Evolutionary conservation across 2,888 invertebrate species (phyloP).

Genomic region (Mycalesis mineus): DNA sequence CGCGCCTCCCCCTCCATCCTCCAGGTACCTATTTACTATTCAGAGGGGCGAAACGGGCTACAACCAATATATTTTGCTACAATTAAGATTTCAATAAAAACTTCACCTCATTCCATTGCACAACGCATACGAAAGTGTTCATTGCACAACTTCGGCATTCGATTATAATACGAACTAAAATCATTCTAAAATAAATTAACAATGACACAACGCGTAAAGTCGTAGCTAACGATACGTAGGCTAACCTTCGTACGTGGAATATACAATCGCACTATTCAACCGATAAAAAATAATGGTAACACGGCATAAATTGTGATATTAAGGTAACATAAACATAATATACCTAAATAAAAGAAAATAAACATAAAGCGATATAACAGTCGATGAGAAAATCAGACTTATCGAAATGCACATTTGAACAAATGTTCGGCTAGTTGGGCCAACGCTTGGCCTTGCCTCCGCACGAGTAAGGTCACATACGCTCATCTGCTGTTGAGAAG

Average conservation of each 20-base stretch:
- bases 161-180: constrained; percentile 30
- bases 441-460: constrained; percentile 47
- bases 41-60: constrained; percentile 68
- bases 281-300: constrained; percentile 52
- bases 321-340: constrained; percentile 51
- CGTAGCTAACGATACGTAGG: constrained; percentile 38
- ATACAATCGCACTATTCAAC: constrained; percentile 24
- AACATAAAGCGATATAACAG: constrained; percentile 48
- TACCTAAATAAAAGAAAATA: constrained; percentile 50
- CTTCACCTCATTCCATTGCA: constrained; percentile 50
- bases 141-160: constrained; percentile 40
- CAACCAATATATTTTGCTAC: constrained; percentile 72
- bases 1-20: constrained; percentile 32
- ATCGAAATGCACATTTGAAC: constrained; percentile 57
- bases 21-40: constrained; percentile 70
- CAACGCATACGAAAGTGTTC: constrained; percentile 40
- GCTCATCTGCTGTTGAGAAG: constrained; percentile 32
- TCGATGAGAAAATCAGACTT: constrained; percentile 58
- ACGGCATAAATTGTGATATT: constrained; percentile 52
- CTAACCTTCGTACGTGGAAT: constrained; percentile 24
- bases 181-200: constrained; percentile 39
- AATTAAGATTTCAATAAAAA: constrained; percentile 71
- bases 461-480: constrained; percentile 36
- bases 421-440: constrained; percentile 48
- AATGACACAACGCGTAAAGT: constrained; percentile 30